Percentiles rank a stretch among this genome's conserved stretches.
Evolutionary conservation across 2,113 vertebrate species (phyloP).

Genomic region (Cyrtonyx montezumae): DNA sequence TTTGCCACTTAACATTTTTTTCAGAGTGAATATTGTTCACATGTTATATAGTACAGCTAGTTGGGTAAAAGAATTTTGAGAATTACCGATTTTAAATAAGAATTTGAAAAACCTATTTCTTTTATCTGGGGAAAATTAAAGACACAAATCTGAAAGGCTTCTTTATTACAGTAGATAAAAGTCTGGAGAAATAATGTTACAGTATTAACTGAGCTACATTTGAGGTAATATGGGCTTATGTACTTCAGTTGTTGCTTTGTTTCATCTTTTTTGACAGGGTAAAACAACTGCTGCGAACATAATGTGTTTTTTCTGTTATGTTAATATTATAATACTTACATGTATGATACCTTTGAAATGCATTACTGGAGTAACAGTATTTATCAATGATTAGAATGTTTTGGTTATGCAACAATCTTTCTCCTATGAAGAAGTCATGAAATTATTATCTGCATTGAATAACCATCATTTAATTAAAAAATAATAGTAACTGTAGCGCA

Average conservation of each 20-base stretch:
- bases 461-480: not conserved
- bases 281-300: not conserved
- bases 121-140: not conserved
- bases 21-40: not conserved
- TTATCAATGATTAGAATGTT: not conserved
- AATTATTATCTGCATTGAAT: not conserved
- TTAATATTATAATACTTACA: not conserved
- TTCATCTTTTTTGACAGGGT: not conserved
- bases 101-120: not conserved
- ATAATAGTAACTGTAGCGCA: too few relatives aligned
- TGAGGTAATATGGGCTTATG: not conserved
- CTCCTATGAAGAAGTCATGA: not conserved
- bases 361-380: not conserved
- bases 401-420: not conserved
- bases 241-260: not conserved
- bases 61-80: not conserved
- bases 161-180: not conserved
- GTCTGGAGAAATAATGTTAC: not conserved
- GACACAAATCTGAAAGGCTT: not conserved
- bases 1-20: not conserved
- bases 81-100: not conserved
- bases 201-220: not conserved
- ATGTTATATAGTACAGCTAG: not conserved
- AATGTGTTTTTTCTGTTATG: not conserved
- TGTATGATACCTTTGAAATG: not conserved